phyloP scores from a whole-genome alignment of 1,140 invertebrate species.

The Zaprionus davidi region DNA sequence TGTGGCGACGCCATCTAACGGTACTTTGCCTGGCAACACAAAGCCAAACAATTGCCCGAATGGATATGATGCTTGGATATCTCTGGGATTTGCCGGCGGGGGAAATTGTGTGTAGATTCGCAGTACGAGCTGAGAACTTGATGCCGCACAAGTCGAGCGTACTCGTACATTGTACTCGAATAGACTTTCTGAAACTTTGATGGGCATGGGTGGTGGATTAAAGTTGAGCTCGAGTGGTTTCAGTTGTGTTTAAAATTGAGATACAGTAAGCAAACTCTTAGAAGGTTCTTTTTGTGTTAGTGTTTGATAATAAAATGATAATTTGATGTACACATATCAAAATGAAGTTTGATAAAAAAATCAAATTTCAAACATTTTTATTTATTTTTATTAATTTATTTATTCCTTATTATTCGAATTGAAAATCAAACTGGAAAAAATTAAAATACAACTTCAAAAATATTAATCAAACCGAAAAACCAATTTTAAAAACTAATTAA shows the following conservation, averaged over 20 bases:
- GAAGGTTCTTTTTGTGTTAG: background rate
- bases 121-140: conserved; percentile 9
- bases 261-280: background rate
- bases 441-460: background rate
- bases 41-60: conserved; percentile 25
- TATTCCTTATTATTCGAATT: no score
- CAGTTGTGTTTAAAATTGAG: background rate
- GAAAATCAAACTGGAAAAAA: no score
- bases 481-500: conserved; percentile 2
- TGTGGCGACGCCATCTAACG: conserved; percentile 9
- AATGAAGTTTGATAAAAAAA: background rate
- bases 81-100: conserved; percentile 6
- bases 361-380: no score
- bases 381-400: no score
- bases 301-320: background rate
- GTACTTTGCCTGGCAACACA: conserved; percentile 14
- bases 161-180: background rate
- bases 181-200: background rate
- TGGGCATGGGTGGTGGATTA: background rate
- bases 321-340: background rate
- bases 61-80: conserved; percentile 6
- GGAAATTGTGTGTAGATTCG: conserved; percentile 15
- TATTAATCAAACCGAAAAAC: background rate
- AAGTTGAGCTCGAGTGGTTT: conserved; percentile 1
- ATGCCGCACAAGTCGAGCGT: background rate